Percentiles rank a stretch among this genome's conserved stretches.
Evolutionary conservation across 1,140 invertebrate species (phyloP).

Genomic region (Rhyacophila brunnea): DNA sequence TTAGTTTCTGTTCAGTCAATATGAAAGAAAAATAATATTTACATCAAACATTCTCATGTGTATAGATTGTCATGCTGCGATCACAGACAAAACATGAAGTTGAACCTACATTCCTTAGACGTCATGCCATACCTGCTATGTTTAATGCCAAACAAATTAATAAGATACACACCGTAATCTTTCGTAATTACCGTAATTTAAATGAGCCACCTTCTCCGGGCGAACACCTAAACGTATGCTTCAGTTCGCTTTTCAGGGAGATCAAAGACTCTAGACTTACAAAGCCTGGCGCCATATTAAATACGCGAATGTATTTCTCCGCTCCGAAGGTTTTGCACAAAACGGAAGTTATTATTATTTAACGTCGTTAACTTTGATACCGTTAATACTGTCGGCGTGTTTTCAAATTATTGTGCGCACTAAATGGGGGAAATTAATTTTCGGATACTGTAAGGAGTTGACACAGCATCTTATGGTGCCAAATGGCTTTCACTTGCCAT

Average conservation of each 20-base stretch:
- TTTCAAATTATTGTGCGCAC: conserved; percentile 4
- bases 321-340: not conserved
- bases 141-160: conserved; percentile 20
- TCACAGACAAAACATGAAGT: no score
- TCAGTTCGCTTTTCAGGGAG: not conserved
- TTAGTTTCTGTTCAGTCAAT: no score
- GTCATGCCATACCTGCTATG: not conserved
- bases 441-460: not conserved
- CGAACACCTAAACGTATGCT: conserved; percentile 1
- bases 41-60: no score
- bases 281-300: conserved; percentile 6
- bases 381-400: conserved; percentile 4
- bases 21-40: no score
- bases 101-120: no score
- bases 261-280: conserved; percentile 15
- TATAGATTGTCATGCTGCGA: no score
- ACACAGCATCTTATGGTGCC: not conserved
- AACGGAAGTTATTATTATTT: conserved; percentile 13
- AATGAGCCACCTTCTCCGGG: conserved; percentile 6
- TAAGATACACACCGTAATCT: conserved; percentile 20
- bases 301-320: conserved; percentile 5
- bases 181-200: conserved; percentile 21
- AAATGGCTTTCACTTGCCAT: no score
- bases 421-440: conserved; percentile 2
- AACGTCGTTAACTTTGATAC: conserved; percentile 7